Base-by-base conservation (phyloP, 1,140 invertebrate species). In the Spodoptera frugiperda region DNA sequence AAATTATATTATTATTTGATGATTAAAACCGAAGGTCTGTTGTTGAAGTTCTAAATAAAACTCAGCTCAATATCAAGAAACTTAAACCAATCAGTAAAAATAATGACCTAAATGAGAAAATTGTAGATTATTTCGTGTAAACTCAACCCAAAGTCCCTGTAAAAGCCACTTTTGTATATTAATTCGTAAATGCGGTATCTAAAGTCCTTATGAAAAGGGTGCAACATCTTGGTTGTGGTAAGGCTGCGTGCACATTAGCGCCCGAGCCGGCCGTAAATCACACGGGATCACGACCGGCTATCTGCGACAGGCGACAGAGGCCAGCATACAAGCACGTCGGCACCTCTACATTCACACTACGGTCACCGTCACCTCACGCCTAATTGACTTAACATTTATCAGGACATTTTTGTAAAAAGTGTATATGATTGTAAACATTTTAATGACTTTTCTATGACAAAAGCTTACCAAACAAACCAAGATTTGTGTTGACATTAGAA, bases 241-340 rank as follows among this genome's bases (percentile, higher is more conserved):
- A 81, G 77, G 78, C 80, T 79, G 82, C 63, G 80, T 82, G 78
- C 83, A 84, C 79, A 86, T 87, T 85, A 85, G 79, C 78, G 80
- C 68, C 61, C 54, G 77, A 39, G 55, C 65, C 67, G 74, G 77
- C 78, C 82, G 84, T 91, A 90, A 91, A 91, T 90, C 90, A 89
- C 75, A 48, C 54, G 78, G 87, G 86, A 90, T 91, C 86, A 86
- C 46, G 81, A 51, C 25, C 79, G 81, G 84, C 84, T 89, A 89
- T 89, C 88, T 82, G 85, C 84, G 82, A 89, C 86, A 46, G 75
- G 61, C 59, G 71, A 80, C 84, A 80, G 25, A 30, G 55, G 48
- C n/a, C 49, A 48, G 9, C 51, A 39, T 39, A 39, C 33, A 1
- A 15, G 19, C 49, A 54, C 67, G 63, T 73, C 83, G 76, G 77